Evolutionary conservation across 2,113 vertebrate species (phyloP).

Genomic region (Neoarius graeffei): DNA sequence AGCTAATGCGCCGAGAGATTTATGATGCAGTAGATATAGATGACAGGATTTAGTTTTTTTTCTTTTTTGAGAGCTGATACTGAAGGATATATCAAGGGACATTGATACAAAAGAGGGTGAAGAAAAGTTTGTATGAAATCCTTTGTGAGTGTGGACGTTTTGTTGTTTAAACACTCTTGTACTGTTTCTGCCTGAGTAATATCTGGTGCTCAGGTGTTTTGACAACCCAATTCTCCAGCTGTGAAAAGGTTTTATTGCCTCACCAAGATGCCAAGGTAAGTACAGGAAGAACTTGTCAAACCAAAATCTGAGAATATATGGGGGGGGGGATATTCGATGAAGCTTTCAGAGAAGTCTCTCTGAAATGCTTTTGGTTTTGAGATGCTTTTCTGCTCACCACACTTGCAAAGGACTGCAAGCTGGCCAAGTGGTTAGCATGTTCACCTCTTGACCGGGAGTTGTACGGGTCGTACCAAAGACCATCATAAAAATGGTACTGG

Average conservation of each 20-base stretch:
- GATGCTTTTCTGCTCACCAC: background rate
- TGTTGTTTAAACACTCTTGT: background rate
- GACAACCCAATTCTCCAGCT: conserved; percentile 35
- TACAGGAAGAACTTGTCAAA: background rate
- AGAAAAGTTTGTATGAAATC: conserved; percentile 18
- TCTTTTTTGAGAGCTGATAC: background rate
- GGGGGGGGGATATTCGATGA: background rate
- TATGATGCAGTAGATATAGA: background rate
- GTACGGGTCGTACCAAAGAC: too few relatives aligned
- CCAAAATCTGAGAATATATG: background rate
- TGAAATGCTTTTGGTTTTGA: background rate
- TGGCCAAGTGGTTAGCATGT: too few relatives aligned
- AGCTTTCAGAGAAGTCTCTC: background rate
- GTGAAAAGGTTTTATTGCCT: conserved; percentile 19
- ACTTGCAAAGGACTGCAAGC: background rate
- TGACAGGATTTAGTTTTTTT: background rate
- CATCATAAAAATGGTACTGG: too few relatives aligned
- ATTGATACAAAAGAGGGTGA: background rate
- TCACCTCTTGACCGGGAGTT: too few relatives aligned
- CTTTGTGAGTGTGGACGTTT: background rate
- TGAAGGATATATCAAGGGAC: conserved; percentile 13
- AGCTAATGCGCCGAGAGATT: background rate
- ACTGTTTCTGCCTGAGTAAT: background rate
- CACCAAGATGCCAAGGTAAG: background rate
- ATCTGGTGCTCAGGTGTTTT: conserved; percentile 25